A percentile compares a stretch with the other conserved stretches of the same genome.
Evolutionary conservation across 1,140 invertebrate genomes (phyloP).

Genomic region (Oppia nitens): DNA sequence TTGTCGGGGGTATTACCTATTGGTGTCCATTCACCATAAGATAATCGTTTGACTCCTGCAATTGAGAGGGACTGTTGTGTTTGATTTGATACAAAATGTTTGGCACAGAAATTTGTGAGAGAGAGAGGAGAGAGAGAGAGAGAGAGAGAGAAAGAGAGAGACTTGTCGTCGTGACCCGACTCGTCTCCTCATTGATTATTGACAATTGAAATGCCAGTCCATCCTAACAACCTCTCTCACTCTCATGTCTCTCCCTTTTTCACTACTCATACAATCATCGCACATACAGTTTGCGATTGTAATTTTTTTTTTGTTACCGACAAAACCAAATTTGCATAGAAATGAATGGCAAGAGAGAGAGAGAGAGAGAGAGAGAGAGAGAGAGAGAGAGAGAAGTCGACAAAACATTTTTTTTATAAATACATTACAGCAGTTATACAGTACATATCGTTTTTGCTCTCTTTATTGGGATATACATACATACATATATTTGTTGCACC

Average conservation of each 20-base stretch:
- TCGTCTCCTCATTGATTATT: not conserved
- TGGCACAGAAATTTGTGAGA: too few relatives aligned
- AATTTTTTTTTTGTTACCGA: not conserved
- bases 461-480: not conserved
- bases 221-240: too few relatives aligned
- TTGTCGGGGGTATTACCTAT: not conserved
- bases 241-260: too few relatives aligned
- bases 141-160: too few relatives aligned
- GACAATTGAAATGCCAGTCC: too few relatives aligned
- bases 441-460: not conserved
- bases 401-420: not conserved
- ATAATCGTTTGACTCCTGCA: not conserved
- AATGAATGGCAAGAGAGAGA: too few relatives aligned
- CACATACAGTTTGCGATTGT: not conserved
- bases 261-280: too few relatives aligned
- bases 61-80: not conserved
- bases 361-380: not conserved
- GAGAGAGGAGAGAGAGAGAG: too few relatives aligned
- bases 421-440: not conserved
- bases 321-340: not conserved
- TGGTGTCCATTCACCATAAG: not conserved
- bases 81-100: too few relatives aligned
- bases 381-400: not conserved
- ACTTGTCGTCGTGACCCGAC: too few relatives aligned
- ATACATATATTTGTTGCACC: not conserved